Percentiles rank a stretch among this genome's conserved stretches.
These are phyloP conservation scores for Drosophila cognata DNA, from an alignment of 2,888 invertebrate genomes.

Conservation along the genomic window DNA sequence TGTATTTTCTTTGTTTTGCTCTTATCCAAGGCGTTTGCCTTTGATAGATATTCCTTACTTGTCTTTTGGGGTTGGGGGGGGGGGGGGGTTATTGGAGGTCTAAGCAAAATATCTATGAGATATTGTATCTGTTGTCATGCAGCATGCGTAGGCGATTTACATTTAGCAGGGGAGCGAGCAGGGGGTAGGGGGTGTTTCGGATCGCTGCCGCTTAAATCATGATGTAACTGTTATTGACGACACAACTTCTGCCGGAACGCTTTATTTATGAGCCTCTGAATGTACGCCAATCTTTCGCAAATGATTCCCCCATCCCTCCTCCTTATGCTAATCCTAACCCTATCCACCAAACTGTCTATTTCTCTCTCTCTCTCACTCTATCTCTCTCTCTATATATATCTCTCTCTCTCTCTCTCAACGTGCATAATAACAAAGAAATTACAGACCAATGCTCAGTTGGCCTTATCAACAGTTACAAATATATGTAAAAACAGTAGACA, in stretches of 20 bases:
- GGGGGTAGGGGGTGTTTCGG: neutral
- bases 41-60: conserved; percentile 52
- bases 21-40: conserved; percentile 24
- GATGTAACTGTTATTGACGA: conserved; percentile 49
- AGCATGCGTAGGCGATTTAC: conserved; percentile 67
- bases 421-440: conserved; percentile 41
- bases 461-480: conserved; percentile 20
- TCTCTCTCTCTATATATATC: neutral
- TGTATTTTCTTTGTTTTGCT: neutral
- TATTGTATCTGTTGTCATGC: conserved; percentile 69
- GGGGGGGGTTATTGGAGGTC: neutral
- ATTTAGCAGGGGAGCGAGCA: conserved; percentile 14
- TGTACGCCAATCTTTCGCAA: conserved; percentile 15
- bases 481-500: conserved; percentile 5
- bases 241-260: conserved; percentile 13
- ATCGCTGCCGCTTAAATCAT: conserved; percentile 44
- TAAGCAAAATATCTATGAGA: conserved; percentile 56
- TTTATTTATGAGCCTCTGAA: conserved; percentile 26
- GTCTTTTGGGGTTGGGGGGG: conserved; percentile 20
- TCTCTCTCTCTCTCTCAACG: neutral
- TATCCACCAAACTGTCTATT: neutral
- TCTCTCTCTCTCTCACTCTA: too few relatives aligned
- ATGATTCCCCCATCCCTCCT: neutral
- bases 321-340: conserved; percentile 2
- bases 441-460: conserved; percentile 8